Conservation (phyloP, 2,888 invertebrate genomes). For the Nycteola revayana region DNA sequence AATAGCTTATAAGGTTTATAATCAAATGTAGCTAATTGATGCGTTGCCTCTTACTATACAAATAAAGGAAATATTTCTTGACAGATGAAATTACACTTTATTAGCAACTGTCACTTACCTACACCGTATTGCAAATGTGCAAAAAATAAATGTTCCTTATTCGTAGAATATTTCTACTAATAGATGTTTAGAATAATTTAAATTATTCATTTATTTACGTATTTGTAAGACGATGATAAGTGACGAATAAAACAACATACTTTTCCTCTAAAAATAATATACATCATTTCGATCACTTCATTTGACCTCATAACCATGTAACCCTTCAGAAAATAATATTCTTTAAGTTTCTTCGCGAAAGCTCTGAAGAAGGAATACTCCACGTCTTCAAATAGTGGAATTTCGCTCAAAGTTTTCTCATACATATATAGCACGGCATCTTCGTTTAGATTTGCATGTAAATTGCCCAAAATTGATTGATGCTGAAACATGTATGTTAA, state of each 20-base stretch:
- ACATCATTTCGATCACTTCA: conserved; percentile 68
- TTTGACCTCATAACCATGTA: conserved; percentile 68
- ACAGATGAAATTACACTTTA: no score
- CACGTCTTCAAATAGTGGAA: conserved; percentile 76
- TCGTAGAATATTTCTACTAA: no score
- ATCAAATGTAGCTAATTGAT: no score
- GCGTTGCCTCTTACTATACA: no score
- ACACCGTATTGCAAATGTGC: no score
- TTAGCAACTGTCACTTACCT: no score
- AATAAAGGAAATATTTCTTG: no score
- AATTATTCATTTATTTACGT: no score
- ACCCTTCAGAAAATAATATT: conserved; percentile 70
- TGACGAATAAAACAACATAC: conserved; percentile 35
- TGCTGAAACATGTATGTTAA: conserved; percentile 44
- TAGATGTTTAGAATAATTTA: no score
- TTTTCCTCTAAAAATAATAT: conserved; percentile 75
- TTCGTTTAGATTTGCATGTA: conserved; percentile 79
- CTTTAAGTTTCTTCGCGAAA: conserved; percentile 71
- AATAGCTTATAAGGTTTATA: no score
- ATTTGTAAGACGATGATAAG: no score
- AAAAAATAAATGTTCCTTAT: no score
- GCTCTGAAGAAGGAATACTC: conserved; percentile 79
- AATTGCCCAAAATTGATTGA: conserved; percentile 70
- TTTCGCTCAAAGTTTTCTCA: conserved; percentile 75
- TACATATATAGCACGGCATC: conserved; percentile 79